Percentiles rank a stretch among this genome's conserved stretches.
These are phyloP conservation scores for Sesamia nonagrioides DNA, from an alignment of 1,140 invertebrate genomes.

Conservation along the genomic window DNA sequence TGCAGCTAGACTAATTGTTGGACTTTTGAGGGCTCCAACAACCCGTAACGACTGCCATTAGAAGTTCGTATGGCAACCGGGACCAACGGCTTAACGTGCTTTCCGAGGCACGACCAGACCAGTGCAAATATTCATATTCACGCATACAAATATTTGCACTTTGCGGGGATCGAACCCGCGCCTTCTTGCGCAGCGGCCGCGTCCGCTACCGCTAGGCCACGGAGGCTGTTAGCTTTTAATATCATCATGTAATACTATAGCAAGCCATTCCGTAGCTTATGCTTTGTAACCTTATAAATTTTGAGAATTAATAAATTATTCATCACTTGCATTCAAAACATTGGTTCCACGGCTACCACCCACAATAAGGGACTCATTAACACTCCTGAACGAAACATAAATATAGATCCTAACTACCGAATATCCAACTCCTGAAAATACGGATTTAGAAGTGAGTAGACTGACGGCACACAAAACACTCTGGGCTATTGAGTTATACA, in stretches of 20 bases:
- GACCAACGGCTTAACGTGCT: too few species aligned
- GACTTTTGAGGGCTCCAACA: too few species aligned
- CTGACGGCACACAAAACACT: constrained; percentile 13
- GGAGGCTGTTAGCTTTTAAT: neutral
- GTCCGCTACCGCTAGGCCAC: too few species aligned
- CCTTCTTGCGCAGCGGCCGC: too few species aligned
- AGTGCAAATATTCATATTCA: too few species aligned
- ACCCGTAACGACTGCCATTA: too few species aligned
- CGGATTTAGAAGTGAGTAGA: constrained; percentile 37
- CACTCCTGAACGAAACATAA: constrained; percentile 37
- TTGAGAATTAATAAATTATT: constrained; percentile 34
- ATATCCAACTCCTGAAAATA: constrained; percentile 31
- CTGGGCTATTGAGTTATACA: constrained; percentile 35
- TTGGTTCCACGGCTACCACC: constrained; percentile 35
- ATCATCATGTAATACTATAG: neutral
- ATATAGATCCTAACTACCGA: constrained; percentile 42
- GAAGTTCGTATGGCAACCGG: too few species aligned
- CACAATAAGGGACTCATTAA: constrained; percentile 55
- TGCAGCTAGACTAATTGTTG: too few species aligned
- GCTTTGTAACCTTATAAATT: neutral
- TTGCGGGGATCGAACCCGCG: too few species aligned
- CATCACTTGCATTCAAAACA: constrained; percentile 18
- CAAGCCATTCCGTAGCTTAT: neutral
- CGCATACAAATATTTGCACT: too few species aligned
- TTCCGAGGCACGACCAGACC: too few species aligned